Base-by-base conservation (phyloP, 2,797 vertebrate species). In the Eurystomus glaucurus region DNA sequence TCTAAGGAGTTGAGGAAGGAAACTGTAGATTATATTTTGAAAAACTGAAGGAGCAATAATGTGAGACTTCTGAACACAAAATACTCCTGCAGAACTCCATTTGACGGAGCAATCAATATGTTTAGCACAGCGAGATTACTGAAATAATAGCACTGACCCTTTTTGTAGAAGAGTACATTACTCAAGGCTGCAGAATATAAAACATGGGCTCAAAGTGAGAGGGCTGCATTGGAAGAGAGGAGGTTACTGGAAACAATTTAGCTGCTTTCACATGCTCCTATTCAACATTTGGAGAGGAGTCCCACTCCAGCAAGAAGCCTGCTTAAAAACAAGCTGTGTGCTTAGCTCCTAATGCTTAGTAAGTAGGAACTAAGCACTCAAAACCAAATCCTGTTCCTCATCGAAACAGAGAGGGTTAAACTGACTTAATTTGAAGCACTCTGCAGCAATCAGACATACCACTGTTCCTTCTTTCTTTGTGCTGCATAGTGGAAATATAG, bases 391-490 rank as follows among this genome's bases (percentile, higher is more conserved):
- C 28, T 22, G 20, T 29, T 93, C 62, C 58, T 94, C 71, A 22
- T 89, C 62, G 23, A 50, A 66, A 11, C 31, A 52, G 90, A 48
- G 83, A 64, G 93, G 70, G 90, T 93, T 96, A 96, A 95, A 91
- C 48, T 64, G 50, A 6, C 31, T 95, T 71, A 45, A 14, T 71
- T 48, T 64, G 80, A 65, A 76, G 74, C 72, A 43, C 71, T 72
- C 75, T 91, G 90, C 85, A 95, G 94, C 85, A 46, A 10, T 88
- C 65, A 35, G 89, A 23, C 39, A 39, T 58, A 35, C 25, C 71
- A 35, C 77, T 58, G 70, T 54, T 96, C 79, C 46, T 28, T 93
- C 83, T 82, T 66, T 14, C 68, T 87, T 58, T 75, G 89, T 93
- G 87, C 79, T 86, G 72, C 72, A 18, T 1, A 20, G 80, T 93